Base-by-base conservation (phyloP, 2,113 vertebrate genomes). In the Amphiprion percula region DNA sequence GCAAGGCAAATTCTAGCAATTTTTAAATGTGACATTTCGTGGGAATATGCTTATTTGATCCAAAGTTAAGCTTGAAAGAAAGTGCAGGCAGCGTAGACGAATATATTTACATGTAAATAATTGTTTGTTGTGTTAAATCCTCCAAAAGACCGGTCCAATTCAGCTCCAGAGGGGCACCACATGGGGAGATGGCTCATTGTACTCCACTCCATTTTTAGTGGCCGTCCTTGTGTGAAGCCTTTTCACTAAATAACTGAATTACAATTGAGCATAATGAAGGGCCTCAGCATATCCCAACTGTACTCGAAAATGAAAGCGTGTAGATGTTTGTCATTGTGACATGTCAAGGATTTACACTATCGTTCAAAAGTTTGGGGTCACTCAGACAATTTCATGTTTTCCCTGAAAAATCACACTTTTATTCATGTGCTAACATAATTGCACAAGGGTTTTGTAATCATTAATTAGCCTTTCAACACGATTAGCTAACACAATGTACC, bases 31-130 rank as follows among this genome's bases (percentile, higher is more conserved):
- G 63, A 63, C 49, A 74, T 68, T 83, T 30, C 24, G n/a, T 59
- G 44, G 30, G 37, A 5, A 30, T 10, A 23, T 12, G 46, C 41
- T 70, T 68, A 79, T 9, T 79, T 53, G 3, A 44, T 49, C 11
- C 26, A 44, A 39, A 53, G 19, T 60, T 68, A 7, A 41, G 55
- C 46, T 64, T 55, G n/a, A 68, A 70, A 68, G 44, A 70, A 64
- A 54, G 12, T 69, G 49, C 49, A 72, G 66, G 10, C 59, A 56
- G 56, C 14, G 23, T 10, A 41, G 52, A 80, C 16, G 58, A 80
- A 81, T 73, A 79, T 80, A 63, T 83, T 83, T 76, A 68, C 63
- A 80, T 80, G 19, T 59, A 79, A 83, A 87, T 81, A 30, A 21
- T 47, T 63, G 47, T 46, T 47, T 53, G 73, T 80, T 74, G 44